Base-by-base conservation (phyloP, 2,113 vertebrate species). In the Spilogale gracilis region DNA sequence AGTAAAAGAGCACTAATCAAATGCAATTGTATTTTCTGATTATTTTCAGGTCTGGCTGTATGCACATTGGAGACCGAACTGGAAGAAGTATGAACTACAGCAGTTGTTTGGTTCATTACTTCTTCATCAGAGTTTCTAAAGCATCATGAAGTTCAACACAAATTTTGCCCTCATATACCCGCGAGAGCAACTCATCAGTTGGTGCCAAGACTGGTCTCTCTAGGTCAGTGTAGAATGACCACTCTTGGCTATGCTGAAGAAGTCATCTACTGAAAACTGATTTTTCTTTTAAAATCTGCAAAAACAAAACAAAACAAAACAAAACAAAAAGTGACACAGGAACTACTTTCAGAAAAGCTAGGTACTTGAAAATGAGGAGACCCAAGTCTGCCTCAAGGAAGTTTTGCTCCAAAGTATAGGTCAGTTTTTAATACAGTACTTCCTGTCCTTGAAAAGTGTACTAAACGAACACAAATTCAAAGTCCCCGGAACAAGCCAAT, bases 311-410 rank as follows among this genome's bases (percentile, higher is more conserved):
- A 38, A 38, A 38, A 38, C 38, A 38, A 38, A 38, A 38, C 38
- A 38, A 38, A 38, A 38, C 38, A 38, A 38, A 54, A 17, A 45
- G 5, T 74, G 67, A 56, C 52, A 25, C 13, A 27, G 43, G 17
- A 43, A 54, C 7, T 61, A 30, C 18, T 50, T 7, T 67, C 65
- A 79, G 38, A 71, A 38, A 83, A 50, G 32, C 87, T 71, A 17
- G 56, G 96, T 97, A 92, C 88, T 97, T 1, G 21, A n/a, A 50
- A 45, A 69, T 79, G 71, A 58, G 43, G 43, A 71, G 65, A 50
- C 38, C 54, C 84, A 81, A n/a, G n/a, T 20, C 9, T 16, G 43
- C 48, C n/a, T 45, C 23, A 38, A 84, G 67, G 69, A 79, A 80
- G 52, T 30, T 76, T 38, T 61, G 14, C 73, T 90, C 25, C 92